Base-by-base conservation (phyloP, 2,888 invertebrate genomes). In the Chelonus formosanus region DNA sequence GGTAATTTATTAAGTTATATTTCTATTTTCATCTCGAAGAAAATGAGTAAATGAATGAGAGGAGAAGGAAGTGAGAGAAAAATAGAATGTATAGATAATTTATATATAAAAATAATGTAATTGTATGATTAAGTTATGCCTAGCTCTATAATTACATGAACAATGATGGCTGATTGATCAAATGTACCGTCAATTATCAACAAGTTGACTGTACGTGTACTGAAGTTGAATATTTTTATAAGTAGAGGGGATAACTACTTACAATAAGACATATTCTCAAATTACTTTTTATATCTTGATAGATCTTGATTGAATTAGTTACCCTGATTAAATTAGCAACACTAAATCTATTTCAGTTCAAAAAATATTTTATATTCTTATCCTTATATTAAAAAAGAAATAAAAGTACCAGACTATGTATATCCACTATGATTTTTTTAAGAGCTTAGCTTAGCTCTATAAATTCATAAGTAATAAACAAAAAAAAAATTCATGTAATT, bases 101-200 rank as follows among this genome's bases (percentile, higher is more conserved):
- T 52, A 52, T 52, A 32, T 52, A 52, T 52, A 32, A 31, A 52
- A 32, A 32, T 52, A 34, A 5, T 20, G 6, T n/a, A 44, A 44
- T 44, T 8, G 44, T 5, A 48, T 52, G 31, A 52, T 52, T 52
- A 52, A 34, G 52, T 32, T 32, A 34, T 52, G 8, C 57, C 20
- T 43, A 20, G 57, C 57, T 44, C 45, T 57, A 44, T 43, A 61
- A 61, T 53, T 44, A 40, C 31, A 10, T 54, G 53, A 34, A 69
- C 68, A 73, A 73, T 73, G 60, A 66, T 67, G 52, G 70, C 67
- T 74, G 74, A 78, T 78, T 75, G 75, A 68, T 75, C 76, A 78
- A 76, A 77, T 73, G 73, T 65, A 72, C 76, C 75, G 74, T 65
- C 75, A 74, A 76, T 79, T 74, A 75, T 75, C 45, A 63, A 63